These are phyloP conservation scores for Psilopogon haemacephalus DNA, from an alignment of 2,113 vertebrate species.

Conservation along the genomic window DNA sequence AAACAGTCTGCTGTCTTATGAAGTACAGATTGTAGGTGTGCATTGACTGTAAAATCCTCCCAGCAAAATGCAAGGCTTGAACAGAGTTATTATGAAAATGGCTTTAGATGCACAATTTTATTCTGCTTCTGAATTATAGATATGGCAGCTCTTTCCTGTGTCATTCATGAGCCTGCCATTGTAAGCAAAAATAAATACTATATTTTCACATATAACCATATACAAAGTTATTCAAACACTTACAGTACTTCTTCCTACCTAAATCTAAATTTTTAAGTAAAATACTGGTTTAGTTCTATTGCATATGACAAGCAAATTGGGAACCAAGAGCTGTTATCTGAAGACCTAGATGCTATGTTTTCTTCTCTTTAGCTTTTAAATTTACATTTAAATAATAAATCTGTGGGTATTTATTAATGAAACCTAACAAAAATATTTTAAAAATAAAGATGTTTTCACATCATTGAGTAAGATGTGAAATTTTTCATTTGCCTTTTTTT, in stretches of 20 bases:
- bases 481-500: not conserved
- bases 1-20: conserved; percentile 20
- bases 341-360: not conserved
- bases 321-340: not conserved
- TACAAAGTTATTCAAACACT: not conserved
- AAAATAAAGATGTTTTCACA: not conserved
- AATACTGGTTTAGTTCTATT: not conserved
- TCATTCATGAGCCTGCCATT: not conserved
- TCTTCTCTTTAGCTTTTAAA: not conserved
- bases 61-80: conserved; percentile 28
- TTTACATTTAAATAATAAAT: not conserved
- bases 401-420: not conserved
- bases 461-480: not conserved
- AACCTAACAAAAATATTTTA: not conserved
- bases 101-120: conserved; percentile 1
- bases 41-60: conserved; percentile 20
- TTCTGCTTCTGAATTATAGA: conserved; percentile 32
- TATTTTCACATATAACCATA: not conserved
- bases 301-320: not conserved
- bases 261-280: not conserved
- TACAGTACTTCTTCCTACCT: not conserved
- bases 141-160: not conserved
- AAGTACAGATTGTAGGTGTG: conserved; percentile 4
- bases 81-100: conserved; percentile 6
- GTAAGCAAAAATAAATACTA: not conserved